These are phyloP conservation scores for Brachionus rotundiformis DNA, from an alignment of 1,140 invertebrate genomes.

Conservation along the genomic window DNA sequence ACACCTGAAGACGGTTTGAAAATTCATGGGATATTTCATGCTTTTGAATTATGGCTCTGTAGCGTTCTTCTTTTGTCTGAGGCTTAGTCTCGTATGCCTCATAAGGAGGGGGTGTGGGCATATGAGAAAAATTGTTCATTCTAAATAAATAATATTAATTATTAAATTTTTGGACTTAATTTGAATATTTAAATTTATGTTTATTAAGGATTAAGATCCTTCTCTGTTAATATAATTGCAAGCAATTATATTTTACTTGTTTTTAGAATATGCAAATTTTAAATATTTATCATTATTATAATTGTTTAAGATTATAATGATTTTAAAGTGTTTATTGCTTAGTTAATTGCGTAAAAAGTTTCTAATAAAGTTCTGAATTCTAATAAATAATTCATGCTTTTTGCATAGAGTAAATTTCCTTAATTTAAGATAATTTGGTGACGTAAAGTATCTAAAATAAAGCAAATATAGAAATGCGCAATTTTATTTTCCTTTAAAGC, in stretches of 20 bases:
- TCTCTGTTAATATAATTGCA: neutral
- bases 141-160: neutral
- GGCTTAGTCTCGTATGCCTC: neutral
- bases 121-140: neutral
- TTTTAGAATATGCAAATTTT: neutral
- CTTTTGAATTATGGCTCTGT: slow-evolving; percentile 28
- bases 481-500: neutral
- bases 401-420: slow-evolving; percentile 1
- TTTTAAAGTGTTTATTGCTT: neutral
- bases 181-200: slow-evolving; percentile 13
- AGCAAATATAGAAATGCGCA: neutral
- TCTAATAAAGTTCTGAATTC: neutral
- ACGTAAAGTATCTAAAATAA: neutral
- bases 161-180: neutral
- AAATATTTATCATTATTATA: slow-evolving; percentile 9
- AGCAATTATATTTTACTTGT: neutral
- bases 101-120: slow-evolving; percentile 3
- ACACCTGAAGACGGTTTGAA: slow-evolving; percentile 24
- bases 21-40: slow-evolving; percentile 39
- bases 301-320: neutral
- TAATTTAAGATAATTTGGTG: neutral
- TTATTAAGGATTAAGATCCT: neutral
- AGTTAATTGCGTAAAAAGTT: neutral
- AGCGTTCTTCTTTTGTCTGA: slow-evolving; percentile 26
- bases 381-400: neutral